Conservation (phyloP, 2,888 invertebrate species). For the Galeruca laticollis region DNA sequence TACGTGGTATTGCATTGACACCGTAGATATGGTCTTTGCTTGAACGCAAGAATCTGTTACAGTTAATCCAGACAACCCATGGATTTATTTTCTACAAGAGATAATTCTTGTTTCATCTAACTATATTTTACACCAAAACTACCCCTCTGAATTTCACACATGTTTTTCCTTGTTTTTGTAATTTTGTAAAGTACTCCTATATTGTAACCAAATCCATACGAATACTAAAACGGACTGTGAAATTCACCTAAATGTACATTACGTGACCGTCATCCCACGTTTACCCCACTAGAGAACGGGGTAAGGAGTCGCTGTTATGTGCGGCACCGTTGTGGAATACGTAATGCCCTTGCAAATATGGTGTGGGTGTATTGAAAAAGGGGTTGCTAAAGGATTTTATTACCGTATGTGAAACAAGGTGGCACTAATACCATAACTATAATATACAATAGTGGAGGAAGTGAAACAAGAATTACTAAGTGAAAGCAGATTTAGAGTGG, state of each 20-base stretch:
- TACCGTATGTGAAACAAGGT: constrained; percentile 24
- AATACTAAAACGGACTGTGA: neutral
- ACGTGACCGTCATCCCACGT: constrained; percentile 7
- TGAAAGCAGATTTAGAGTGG: neutral
- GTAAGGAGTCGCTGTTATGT: constrained; percentile 30
- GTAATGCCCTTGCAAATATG: constrained; percentile 31
- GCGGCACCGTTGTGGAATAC: constrained; percentile 28
- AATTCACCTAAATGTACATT: constrained; percentile 4
- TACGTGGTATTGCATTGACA: too few relatives aligned
- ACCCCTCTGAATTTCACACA: too few relatives aligned
- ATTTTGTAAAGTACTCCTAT: neutral
- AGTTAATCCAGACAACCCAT: too few relatives aligned
- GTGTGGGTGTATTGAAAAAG: constrained; percentile 28
- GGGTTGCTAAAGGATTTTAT: constrained; percentile 28
- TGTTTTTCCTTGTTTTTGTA: too few relatives aligned
- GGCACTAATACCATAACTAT: neutral
- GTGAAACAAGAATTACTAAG: too few relatives aligned
- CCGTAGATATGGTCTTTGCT: too few relatives aligned
- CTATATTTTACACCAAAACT: too few relatives aligned
- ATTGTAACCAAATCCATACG: neutral
- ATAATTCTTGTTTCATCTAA: too few relatives aligned
- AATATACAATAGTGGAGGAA: neutral
- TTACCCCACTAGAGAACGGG: constrained; percentile 6
- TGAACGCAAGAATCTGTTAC: too few relatives aligned
- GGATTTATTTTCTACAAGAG: too few relatives aligned